Base-by-base conservation (phyloP, 2,888 invertebrate genomes). In the Danaus chrysippus region DNA sequence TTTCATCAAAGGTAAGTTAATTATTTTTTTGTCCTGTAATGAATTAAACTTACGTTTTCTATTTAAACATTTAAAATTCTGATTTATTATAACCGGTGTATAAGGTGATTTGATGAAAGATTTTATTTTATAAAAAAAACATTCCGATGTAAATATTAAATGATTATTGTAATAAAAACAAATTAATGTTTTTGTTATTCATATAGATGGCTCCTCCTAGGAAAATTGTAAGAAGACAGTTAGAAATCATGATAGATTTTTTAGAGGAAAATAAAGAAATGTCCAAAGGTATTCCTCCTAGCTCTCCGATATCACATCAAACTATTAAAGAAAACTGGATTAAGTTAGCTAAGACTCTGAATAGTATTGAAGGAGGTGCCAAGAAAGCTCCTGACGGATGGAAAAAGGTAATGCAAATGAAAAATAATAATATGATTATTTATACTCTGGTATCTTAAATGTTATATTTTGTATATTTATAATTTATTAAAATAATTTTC, bases 181-280 rank as follows among this genome's bases (percentile, higher is more conserved):
- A 58, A 49, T 49, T 58, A 56, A 54, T 61, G 62, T 55, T 56
- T 56, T 42, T 62, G 59, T 57, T 62, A 54, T 61, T 10, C 52
- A 68, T 71, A 57, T 62, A 83, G 79, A 88, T 89, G 89, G 87
- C 87, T 59, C 88, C 89, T n/a, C 89, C 87, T 61, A 79, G 87
- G 15, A 80, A 81, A 58, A 84, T 89, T 70, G 67, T 82, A 34
- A 78, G 81, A 59, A 75, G 82, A 54, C 89, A 89, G 63, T 70
- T 83, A 41, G 87, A 87, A 65, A 81, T 87, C 59, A 68, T 89
- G 44, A 77, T 87, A 71, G 83, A 84, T 64, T 88, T 82, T 68
- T 66, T 89, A 44, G 87, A 89, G 65, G 76, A 78, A 63, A 84
- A 89, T 69, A 81, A 75, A 63, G 84, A 86, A 41, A 79, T 87